These are phyloP conservation scores for Rhinogobio ventralis DNA, from an alignment of 2,797 vertebrate genomes.

Conservation along the genomic window DNA sequence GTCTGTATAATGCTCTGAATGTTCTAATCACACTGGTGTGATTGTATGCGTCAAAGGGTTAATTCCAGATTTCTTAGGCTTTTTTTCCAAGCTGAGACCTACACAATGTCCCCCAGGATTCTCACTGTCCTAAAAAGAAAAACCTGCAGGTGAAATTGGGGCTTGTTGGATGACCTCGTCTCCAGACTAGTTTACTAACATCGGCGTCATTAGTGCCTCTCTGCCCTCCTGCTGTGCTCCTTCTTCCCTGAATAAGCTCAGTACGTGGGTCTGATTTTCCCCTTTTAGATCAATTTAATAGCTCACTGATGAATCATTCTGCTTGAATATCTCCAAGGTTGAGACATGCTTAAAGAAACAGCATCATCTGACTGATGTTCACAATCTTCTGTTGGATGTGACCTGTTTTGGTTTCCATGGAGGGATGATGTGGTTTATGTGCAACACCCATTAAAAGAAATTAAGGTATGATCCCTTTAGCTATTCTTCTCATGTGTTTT, in stretches of 20 bases:
- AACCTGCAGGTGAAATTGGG: conserved; percentile 11
- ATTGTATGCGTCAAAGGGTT: too few relatives aligned
- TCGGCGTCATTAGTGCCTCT: conserved; percentile 64
- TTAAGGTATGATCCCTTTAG: neutral
- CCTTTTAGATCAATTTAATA: conserved; percentile 72
- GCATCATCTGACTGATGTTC: conserved; percentile 24
- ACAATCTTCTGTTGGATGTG: conserved; percentile 5
- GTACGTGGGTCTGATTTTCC: conserved; percentile 69
- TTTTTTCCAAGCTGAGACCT: neutral
- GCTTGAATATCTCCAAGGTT: conserved; percentile 46
- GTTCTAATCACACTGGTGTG: too few relatives aligned
- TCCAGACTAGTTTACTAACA: conserved; percentile 61
- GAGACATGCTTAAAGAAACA: conserved; percentile 54
- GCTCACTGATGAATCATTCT: conserved; percentile 64
- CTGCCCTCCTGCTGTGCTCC: conserved; percentile 51
- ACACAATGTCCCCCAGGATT: neutral
- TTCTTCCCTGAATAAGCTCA: conserved; percentile 61
- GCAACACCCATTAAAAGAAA: neutral
- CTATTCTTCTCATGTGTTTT: too few relatives aligned
- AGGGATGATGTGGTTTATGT: conserved; percentile 2
- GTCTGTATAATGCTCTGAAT: too few relatives aligned
- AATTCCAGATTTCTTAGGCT: conserved; percentile 2
- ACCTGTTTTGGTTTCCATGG: neutral
- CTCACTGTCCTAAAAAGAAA: conserved; percentile 23
- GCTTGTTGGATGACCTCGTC: conserved; percentile 44